Conservation (phyloP, 2,113 vertebrate genomes). For the Chionis minor region DNA sequence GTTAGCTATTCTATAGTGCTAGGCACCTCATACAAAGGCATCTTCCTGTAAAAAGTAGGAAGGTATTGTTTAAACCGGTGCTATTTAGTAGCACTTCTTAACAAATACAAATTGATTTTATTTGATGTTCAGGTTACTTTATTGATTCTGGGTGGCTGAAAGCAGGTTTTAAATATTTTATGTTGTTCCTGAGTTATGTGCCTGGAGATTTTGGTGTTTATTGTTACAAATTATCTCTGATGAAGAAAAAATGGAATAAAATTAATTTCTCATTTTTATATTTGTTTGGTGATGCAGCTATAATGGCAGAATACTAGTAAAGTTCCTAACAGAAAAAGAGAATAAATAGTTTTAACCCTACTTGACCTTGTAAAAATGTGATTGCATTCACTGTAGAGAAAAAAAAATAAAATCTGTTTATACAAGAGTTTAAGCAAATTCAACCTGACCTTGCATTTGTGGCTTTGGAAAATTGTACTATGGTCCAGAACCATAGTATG, state of each 20-base stretch:
- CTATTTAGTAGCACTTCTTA: not conserved
- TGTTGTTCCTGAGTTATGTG: not conserved
- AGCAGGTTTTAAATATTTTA: not conserved
- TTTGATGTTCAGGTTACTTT: not conserved
- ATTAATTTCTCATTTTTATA: not conserved
- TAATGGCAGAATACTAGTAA: not conserved
- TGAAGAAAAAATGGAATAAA: not conserved
- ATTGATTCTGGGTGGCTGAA: not conserved
- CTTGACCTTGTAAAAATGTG: not conserved
- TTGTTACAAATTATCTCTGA: not conserved
- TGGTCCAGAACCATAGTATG: not conserved
- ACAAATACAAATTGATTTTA: not conserved
- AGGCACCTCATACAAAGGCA: not conserved
- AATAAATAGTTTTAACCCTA: not conserved
- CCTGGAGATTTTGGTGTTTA: not conserved
- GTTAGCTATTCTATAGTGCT: not conserved
- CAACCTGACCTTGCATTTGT: not conserved
- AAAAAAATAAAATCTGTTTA: not conserved
- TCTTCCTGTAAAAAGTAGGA: not conserved
- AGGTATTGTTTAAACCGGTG: not conserved
- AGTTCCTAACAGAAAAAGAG: not conserved
- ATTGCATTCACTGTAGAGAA: not conserved
- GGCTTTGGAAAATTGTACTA: not conserved
- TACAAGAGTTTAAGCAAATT: not conserved
- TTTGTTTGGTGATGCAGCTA: not conserved